A percentile compares a stretch with the other conserved stretches of the same genome.
These are phyloP conservation scores for Achlya flavicornis DNA, from an alignment of 2,888 invertebrate species.

Conservation along the genomic window DNA sequence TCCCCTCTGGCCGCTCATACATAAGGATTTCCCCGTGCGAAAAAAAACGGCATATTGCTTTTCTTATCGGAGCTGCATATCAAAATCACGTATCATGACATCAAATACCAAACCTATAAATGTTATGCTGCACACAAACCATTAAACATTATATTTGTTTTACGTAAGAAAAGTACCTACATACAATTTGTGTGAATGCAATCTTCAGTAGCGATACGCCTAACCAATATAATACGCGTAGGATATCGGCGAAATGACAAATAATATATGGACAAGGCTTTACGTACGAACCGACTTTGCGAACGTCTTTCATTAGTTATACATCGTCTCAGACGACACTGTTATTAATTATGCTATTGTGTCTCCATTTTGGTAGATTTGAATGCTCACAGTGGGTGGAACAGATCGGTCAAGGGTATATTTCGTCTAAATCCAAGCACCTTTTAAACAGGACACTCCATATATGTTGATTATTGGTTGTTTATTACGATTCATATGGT, in stretches of 20 bases:
- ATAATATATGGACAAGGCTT: background rate
- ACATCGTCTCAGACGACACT: slow-evolving; percentile 50
- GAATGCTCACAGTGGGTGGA: slow-evolving; percentile 59
- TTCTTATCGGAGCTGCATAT: too few relatives aligned
- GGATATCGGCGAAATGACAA: background rate
- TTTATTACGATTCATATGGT: slow-evolving; percentile 33
- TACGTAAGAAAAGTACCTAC: too few relatives aligned
- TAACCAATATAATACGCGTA: background rate
- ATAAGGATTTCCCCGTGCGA: too few relatives aligned
- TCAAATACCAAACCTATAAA: too few relatives aligned
- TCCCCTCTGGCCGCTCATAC: too few relatives aligned
- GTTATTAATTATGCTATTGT: slow-evolving; percentile 68
- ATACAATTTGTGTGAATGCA: too few relatives aligned
- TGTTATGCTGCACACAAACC: too few relatives aligned
- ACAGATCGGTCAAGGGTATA: slow-evolving; percentile 64
- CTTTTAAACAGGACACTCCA: slow-evolving; percentile 29
- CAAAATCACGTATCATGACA: too few relatives aligned
- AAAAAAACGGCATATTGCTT: too few relatives aligned
- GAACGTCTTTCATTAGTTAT: slow-evolving; percentile 49
- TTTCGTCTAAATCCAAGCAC: slow-evolving; percentile 43
- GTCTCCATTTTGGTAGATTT: slow-evolving; percentile 52
- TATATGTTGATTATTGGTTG: slow-evolving; percentile 35
- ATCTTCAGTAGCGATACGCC: too few relatives aligned
- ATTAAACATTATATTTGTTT: too few relatives aligned
- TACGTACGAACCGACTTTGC: slow-evolving; percentile 31